A percentile compares a stretch with the other conserved stretches of the same genome.
These are phyloP conservation scores for Pseudoatta argentina DNA, from an alignment of 1,140 invertebrate genomes.

Conservation along the genomic window DNA sequence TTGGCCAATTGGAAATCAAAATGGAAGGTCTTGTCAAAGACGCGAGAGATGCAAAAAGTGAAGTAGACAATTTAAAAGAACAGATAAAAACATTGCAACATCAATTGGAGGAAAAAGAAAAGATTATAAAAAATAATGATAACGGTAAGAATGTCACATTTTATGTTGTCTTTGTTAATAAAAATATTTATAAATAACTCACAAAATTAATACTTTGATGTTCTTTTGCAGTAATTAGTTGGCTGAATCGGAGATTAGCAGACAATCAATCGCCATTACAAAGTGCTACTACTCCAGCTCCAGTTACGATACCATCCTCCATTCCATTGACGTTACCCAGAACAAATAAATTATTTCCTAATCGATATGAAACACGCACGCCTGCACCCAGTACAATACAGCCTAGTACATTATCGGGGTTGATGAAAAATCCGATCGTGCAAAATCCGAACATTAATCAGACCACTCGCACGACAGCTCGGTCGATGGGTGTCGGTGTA, in stretches of 20 bases:
- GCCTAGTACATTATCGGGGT: constrained; percentile 73
- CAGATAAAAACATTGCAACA: constrained; percentile 86
- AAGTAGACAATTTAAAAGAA: constrained; percentile 85
- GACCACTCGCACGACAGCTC: constrained; percentile 76
- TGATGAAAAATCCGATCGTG: constrained; percentile 80
- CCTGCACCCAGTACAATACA: constrained; percentile 75
- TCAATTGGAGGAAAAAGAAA: constrained; percentile 87
- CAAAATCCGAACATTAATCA: constrained; percentile 83
- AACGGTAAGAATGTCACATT: constrained; percentile 84
- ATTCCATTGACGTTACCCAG: constrained; percentile 83
- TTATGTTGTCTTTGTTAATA: not conserved
- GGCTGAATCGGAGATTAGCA: constrained; percentile 84
- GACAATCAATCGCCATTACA: constrained; percentile 82
- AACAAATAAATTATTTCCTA: constrained; percentile 80
- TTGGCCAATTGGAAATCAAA: constrained; percentile 86
- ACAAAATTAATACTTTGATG: constrained; percentile 4
- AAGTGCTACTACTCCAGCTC: constrained; percentile 70
- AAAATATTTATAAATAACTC: not conserved
- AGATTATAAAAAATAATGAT: constrained; percentile 89
- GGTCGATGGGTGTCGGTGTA: constrained; percentile 78
- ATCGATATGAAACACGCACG: constrained; percentile 80
- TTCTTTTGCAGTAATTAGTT: constrained; percentile 82
- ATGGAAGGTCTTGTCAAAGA: constrained; percentile 80
- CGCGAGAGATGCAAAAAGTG: constrained; percentile 81
- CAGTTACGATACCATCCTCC: constrained; percentile 77